These are phyloP conservation scores for Sicus ferrugineus DNA, from an alignment of 2,888 invertebrate species.

Conservation along the genomic window DNA sequence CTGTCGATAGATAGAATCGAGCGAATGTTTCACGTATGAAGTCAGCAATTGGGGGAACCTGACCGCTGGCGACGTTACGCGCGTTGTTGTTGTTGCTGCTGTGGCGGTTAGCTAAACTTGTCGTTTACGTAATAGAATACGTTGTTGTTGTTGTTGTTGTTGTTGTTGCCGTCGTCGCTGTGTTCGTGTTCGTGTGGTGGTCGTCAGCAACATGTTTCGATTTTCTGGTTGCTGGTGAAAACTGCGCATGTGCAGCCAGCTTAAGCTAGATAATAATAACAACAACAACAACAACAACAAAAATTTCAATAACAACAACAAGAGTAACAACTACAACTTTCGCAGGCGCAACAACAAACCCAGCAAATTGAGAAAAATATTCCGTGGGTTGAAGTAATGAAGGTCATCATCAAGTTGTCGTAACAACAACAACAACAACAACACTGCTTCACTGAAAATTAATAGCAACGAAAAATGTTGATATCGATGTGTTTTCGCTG, in stretches of 20 bases:
- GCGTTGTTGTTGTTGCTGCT: neutral
- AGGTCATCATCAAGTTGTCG: constrained; percentile 19
- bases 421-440: neutral
- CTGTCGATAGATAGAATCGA: constrained; percentile 25
- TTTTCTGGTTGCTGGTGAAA: constrained; percentile 39
- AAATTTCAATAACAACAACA: neutral
- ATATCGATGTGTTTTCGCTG: constrained; percentile 13
- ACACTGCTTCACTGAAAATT: no score
- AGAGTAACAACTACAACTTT: neutral
- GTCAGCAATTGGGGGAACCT: constrained; percentile 5
- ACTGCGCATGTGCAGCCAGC: constrained; percentile 26
- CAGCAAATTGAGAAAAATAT: constrained; percentile 26
- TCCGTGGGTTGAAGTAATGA: constrained; percentile 35
- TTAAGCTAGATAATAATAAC: neutral
- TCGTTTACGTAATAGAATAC: constrained; percentile 43
- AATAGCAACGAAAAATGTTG: neutral
- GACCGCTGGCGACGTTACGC: constrained; percentile 10
- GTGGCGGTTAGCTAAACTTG: constrained; percentile 35
- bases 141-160: constrained; percentile 24
- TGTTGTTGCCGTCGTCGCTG: constrained; percentile 11
- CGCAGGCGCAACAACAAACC: neutral
- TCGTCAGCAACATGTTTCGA: constrained; percentile 45
- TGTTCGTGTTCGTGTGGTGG: constrained; percentile 11
- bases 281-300: constrained; percentile 7
- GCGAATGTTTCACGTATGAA: constrained; percentile 20